Base-by-base conservation (phyloP, 2,113 vertebrate genomes). In the Baryphthengus martii region DNA sequence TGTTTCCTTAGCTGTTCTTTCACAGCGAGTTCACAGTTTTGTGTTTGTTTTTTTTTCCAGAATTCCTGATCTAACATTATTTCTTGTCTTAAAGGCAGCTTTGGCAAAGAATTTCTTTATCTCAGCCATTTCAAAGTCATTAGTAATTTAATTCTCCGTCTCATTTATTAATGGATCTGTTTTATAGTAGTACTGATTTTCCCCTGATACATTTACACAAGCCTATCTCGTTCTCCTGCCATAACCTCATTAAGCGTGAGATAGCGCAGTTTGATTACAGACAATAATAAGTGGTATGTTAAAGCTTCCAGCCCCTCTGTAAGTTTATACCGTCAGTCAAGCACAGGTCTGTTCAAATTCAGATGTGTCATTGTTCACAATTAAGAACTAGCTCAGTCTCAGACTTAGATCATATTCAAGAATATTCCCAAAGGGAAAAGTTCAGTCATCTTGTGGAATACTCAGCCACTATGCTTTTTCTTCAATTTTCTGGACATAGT, bases 111-210 rank as follows among this genome's bases (percentile, higher is more conserved):
- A 76, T 82, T 89, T 89, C 74, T 92, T 91, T 96, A 90, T 86
- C 80, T 93, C 83, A 90, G 61, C 76, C 65, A 75, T 95, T 95
- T 95, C 73, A 72, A 87, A 93, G 59, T 89, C 87, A 70, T 93
- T 89, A 94, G 89, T 76, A 95, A 85, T 92, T 93, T 88, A 92
- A 88, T 89, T 95, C 81, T 92, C n/a, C 37, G 47, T 73, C 82
- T 89, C 85, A 85, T 91, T 92, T 96, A 85, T 91, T 95, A 93
- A 96, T 96, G 92, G 80, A 92, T 20, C 40, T 87, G 39, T 66
- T 94, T 90, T 78, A 56, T 63, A 49, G 21, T 40, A 13, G 47
- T 77, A 85, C 85, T 55, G 82, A 75, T 94, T 94, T 95, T 89
- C 50, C 70, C 74, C n/a, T 45, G 35, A 80, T 90, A 80, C 63